These are phyloP conservation scores for Hydriomena furcata DNA, from an alignment of 2,888 invertebrate species.

Conservation along the genomic window DNA sequence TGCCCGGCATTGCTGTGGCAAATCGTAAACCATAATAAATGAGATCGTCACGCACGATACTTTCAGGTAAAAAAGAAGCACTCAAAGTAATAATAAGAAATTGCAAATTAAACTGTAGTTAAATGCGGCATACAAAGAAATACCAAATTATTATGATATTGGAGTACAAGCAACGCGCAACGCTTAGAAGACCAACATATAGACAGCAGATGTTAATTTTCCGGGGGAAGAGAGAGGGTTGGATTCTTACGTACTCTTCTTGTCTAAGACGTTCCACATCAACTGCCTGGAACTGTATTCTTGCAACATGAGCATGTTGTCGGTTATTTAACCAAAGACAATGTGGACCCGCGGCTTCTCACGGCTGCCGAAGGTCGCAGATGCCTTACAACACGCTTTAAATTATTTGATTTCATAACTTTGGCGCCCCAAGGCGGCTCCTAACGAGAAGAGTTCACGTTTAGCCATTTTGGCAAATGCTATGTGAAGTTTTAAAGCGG, in stretches of 20 bases:
- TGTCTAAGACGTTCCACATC: background rate
- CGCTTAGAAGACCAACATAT: too few species aligned
- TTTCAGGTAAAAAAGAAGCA: too few species aligned
- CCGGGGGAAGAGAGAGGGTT: too few species aligned
- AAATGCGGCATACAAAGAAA: too few species aligned
- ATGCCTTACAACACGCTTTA: conserved; percentile 78
- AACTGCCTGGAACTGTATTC: conserved; percentile 16
- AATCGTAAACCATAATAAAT: too few species aligned
- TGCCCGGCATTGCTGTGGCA: too few species aligned
- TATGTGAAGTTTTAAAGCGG: conserved; percentile 5
- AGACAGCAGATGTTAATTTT: too few species aligned
- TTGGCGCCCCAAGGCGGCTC: conserved; percentile 58
- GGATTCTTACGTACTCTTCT: background rate
- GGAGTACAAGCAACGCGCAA: too few species aligned
- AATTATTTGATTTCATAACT: conserved; percentile 80
- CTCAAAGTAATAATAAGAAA: too few species aligned
- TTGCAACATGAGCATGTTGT: conserved; percentile 69
- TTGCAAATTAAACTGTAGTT: too few species aligned
- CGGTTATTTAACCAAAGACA: conserved; percentile 80
- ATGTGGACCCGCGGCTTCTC: conserved; percentile 72
- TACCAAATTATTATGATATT: too few species aligned
- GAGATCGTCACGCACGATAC: too few species aligned
- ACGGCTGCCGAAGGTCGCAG: conserved; percentile 79
- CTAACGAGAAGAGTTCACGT: conserved; percentile 41
- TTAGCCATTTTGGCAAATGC: conserved; percentile 30